phyloP scores from a whole-genome alignment of 2,888 invertebrate species.

The Plusia festucae region DNA sequence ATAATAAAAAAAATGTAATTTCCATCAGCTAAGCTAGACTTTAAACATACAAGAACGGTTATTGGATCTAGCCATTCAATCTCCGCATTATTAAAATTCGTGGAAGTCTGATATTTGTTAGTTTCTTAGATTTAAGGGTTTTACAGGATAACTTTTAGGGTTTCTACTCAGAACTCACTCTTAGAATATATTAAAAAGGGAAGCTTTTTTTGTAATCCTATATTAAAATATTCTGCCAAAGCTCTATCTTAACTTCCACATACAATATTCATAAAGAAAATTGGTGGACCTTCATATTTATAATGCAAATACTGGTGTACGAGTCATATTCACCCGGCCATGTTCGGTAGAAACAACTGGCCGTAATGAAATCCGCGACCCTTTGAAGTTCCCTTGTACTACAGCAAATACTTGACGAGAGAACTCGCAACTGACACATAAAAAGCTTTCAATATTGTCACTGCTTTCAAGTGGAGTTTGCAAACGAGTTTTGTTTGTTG shows the following conservation, averaged over 20 bases:
- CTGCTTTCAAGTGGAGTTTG: slow-evolving; percentile 35
- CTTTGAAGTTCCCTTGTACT: slow-evolving; percentile 42
- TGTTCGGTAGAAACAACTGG: slow-evolving; percentile 26
- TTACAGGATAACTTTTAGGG: too few relatives aligned
- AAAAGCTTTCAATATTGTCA: slow-evolving; percentile 51
- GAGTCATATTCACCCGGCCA: slow-evolving; percentile 21
- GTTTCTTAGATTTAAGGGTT: too few relatives aligned
- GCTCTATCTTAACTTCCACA: not conserved
- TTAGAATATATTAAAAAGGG: too few relatives aligned
- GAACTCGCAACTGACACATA: slow-evolving; percentile 42
- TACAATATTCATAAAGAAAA: slow-evolving; percentile 13
- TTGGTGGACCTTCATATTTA: slow-evolving; percentile 8
- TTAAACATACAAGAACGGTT: too few relatives aligned
- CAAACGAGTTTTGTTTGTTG: slow-evolving; percentile 44
- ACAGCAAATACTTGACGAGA: slow-evolving; percentile 47
- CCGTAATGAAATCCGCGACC: slow-evolving; percentile 41
- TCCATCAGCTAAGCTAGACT: not conserved
- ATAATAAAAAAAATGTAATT: not conserved
- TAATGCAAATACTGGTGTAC: slow-evolving; percentile 25
- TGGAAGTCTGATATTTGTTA: too few relatives aligned
- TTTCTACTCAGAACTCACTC: too few relatives aligned
- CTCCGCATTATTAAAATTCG: not conserved
- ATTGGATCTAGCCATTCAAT: not conserved
- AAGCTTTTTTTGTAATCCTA: too few relatives aligned
- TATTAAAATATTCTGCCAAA: not conserved